Conservation (phyloP, 2,113 vertebrate genomes). For the Menura novaehollandiae region DNA sequence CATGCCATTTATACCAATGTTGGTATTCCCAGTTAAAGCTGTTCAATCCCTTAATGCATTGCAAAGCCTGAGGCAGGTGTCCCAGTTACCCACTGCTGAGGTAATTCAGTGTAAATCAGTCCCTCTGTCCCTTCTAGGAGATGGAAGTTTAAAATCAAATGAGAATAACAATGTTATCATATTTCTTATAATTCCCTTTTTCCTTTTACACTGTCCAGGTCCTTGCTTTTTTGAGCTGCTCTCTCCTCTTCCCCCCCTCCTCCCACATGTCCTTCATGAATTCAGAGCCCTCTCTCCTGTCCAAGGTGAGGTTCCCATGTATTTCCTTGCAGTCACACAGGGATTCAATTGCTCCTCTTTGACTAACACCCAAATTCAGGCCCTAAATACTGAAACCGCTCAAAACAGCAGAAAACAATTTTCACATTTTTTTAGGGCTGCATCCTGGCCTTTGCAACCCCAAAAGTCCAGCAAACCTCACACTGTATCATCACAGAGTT, state of each 20-base stretch:
- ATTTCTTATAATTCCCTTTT: neutral
- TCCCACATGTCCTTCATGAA: neutral
- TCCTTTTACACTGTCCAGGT: neutral
- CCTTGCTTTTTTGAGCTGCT: neutral
- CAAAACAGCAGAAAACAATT: neutral
- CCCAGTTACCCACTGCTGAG: neutral
- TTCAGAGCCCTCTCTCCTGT: neutral
- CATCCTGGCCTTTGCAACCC: neutral
- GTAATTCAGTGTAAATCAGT: neutral
- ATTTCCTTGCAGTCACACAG: neutral
- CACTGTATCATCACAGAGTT: neutral
- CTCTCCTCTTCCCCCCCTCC: neutral
- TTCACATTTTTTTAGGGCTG: neutral
- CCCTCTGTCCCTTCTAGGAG: neutral
- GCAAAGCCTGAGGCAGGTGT: neutral
- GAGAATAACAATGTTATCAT: neutral
- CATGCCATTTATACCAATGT: neutral
- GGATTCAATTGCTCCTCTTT: neutral
- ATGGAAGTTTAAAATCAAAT: neutral
- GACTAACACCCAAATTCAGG: neutral
- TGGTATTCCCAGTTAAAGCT: neutral
- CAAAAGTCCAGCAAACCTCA: neutral
- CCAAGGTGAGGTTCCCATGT: neutral
- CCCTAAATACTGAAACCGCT: neutral
- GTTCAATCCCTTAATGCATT: neutral